Base-by-base conservation (phyloP, 2,113 vertebrate species). In the Rhizomys pruinosus region DNA sequence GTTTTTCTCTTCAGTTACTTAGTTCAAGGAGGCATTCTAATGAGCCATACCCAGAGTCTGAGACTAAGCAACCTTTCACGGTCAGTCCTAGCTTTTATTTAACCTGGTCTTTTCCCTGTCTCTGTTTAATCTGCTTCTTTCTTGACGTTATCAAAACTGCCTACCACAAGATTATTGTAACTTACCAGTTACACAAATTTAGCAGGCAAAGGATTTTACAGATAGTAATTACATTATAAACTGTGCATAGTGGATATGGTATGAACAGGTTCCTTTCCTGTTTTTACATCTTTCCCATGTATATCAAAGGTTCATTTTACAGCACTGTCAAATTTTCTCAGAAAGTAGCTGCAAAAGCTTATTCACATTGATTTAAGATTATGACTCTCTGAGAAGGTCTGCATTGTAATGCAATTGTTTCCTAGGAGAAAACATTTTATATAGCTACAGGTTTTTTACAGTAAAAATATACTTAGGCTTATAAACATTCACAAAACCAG, bases 351-450 rank as follows among this genome's bases (percentile, higher is more conserved):
- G 72, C 27, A 29, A 78, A 82, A 34, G 13, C 17, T 76, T 3
- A 7, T 19, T 72, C 87, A 61, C 64, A 52, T 79, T 71, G 11
- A 44, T 52, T 27, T 68, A 52, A 63, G 22, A 52, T 11, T 12
- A 57, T 66, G 37, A 71, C 42, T 61, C 10, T 79, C 17, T 12
- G 68, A 39, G 16, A 74, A 2, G 2, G 2, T 64, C 29, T 34
- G 27, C 10, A 59, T n/a, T 79, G n/a, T 23, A 69, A 39, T 34
- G 16, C 0, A 66, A 66, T 13, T 72, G 68, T 80, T 66, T 22
- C 27, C 59, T 66, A 64, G 29, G 20, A 81, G 34, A 89, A 85
- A 39, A 72, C 52, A 68, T 84, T 87, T 93, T 61, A 87, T 79
- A 80, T 10, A 44, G 12, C 5, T 27, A 52, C 17, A 42, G 5